phyloP scores from a whole-genome alignment of 2,888 invertebrate species.

The Neoascia interrupta region DNA sequence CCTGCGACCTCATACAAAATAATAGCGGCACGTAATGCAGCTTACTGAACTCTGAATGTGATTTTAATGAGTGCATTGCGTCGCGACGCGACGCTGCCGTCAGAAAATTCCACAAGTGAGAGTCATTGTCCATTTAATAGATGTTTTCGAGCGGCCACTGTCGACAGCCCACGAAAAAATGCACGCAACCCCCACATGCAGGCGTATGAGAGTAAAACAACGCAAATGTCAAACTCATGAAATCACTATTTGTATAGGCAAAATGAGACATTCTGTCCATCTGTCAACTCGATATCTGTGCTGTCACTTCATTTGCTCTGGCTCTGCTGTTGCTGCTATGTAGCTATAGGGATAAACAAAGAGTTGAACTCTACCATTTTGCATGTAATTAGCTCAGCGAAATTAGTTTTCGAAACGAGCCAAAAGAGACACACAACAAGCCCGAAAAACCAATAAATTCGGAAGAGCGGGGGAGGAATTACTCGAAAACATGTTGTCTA shows the following conservation, averaged over 20 bases:
- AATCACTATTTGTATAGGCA: conserved; percentile 44
- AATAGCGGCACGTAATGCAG: conserved; percentile 1
- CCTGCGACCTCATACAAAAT: conserved; percentile 6
- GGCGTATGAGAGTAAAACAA: neutral
- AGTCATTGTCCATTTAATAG: conserved; percentile 34
- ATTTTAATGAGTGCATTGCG: conserved; percentile 41
- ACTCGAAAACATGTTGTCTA: neutral
- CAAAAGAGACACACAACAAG: conserved; percentile 6
- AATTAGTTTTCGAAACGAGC: conserved; percentile 41
- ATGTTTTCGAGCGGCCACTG: too few relatives aligned
- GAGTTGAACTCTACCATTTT: conserved; percentile 24
- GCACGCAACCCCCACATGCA: neutral
- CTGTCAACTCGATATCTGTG: conserved; percentile 56
- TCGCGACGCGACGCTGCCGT: conserved; percentile 7
- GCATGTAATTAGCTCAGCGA: conserved; percentile 29
- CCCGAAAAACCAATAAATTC: conserved; percentile 1
- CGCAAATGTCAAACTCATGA: conserved; percentile 49
- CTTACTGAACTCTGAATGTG: conserved; percentile 34
- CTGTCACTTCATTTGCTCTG: conserved; percentile 42
- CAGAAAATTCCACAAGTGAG: conserved; percentile 58
- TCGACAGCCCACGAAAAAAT: too few relatives aligned
- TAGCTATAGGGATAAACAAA: conserved; percentile 2
- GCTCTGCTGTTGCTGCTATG: conserved; percentile 4
- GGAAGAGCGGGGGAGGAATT: too few relatives aligned
- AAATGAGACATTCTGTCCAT: conserved; percentile 46